phyloP scores from a whole-genome alignment of 2,797 vertebrate genomes.

The Sebastes miniatus region DNA sequence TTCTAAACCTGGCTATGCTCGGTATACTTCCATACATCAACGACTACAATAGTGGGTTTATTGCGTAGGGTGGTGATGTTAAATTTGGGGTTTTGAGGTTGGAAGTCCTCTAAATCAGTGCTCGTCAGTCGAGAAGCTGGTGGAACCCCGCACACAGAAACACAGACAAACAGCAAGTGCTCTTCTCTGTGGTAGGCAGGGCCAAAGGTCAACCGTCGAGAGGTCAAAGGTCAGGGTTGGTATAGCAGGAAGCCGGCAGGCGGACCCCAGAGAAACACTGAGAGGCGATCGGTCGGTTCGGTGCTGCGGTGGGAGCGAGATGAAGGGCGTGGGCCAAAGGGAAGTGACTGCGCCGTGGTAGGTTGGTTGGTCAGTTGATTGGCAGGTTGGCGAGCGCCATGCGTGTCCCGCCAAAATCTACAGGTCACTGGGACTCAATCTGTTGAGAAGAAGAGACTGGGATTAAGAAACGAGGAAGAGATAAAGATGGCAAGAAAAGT shows the following conservation, averaged over 20 bases:
- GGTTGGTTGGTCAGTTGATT: slow-evolving; percentile 74
- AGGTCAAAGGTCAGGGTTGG: slow-evolving; percentile 57
- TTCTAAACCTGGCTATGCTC: slow-evolving; percentile 31
- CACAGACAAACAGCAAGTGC: slow-evolving; percentile 69
- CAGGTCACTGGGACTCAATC: slow-evolving; percentile 90
- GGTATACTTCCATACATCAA: slow-evolving; percentile 16
- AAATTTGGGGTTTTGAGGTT: slow-evolving; percentile 7
- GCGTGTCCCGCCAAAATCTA: slow-evolving; percentile 83
- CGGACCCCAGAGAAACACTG: slow-evolving; percentile 83
- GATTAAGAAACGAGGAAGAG: slow-evolving; percentile 9
- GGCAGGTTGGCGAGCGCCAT: slow-evolving; percentile 70
- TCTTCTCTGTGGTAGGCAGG: slow-evolving; percentile 62
- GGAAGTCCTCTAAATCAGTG: slow-evolving; percentile 28
- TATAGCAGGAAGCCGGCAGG: slow-evolving; percentile 62
- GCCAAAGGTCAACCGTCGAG: slow-evolving; percentile 46
- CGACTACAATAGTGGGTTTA: slow-evolving; percentile 26
- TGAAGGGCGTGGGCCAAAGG: slow-evolving; percentile 82
- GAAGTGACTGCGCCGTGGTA: slow-evolving; percentile 85
- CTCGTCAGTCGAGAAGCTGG: slow-evolving; percentile 42
- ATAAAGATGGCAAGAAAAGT: neutral
- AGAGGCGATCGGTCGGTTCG: slow-evolving; percentile 72
- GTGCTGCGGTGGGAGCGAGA: slow-evolving; percentile 79
- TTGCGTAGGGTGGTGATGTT: slow-evolving; percentile 8
- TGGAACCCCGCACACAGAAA: slow-evolving; percentile 51
- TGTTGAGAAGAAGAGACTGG: slow-evolving; percentile 74